phyloP scores from a whole-genome alignment of 2,888 invertebrate species.

The Criorhina ranunculi region DNA sequence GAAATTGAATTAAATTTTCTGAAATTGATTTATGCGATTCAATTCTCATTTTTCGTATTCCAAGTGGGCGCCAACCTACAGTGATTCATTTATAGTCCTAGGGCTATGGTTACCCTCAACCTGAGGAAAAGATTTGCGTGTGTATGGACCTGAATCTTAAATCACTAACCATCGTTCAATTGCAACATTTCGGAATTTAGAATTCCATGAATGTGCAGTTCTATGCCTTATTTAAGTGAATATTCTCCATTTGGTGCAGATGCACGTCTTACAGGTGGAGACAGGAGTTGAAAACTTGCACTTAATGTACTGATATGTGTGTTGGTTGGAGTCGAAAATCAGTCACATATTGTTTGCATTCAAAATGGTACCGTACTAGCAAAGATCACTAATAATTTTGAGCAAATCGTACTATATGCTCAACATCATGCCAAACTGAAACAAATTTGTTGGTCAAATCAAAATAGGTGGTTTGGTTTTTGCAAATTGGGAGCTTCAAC shows the following conservation, averaged over 20 bases:
- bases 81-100: conserved; percentile 6
- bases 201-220: conserved; percentile 13
- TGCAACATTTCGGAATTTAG: conserved; percentile 9
- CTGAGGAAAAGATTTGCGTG: background rate
- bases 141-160: conserved; percentile 10
- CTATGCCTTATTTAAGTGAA: background rate
- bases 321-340: conserved; percentile 12
- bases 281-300: background rate
- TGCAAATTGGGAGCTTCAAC: too few species aligned
- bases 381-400: too few species aligned
- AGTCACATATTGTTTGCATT: conserved; percentile 10
- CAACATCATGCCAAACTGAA: background rate
- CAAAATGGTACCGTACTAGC: too few species aligned
- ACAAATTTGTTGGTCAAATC: too few species aligned
- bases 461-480: too few species aligned
- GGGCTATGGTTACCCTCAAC: background rate
- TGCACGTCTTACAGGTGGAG: background rate
- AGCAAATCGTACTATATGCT: too few species aligned
- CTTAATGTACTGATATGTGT: background rate
- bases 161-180: conserved; percentile 8
- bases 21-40: conserved; percentile 14
- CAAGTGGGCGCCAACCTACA: background rate
- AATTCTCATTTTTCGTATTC: background rate
- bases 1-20: conserved; percentile 25
- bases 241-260: background rate